Conservation (phyloP, 1,140 invertebrate species). For the Drosophila kikkawai region DNA sequence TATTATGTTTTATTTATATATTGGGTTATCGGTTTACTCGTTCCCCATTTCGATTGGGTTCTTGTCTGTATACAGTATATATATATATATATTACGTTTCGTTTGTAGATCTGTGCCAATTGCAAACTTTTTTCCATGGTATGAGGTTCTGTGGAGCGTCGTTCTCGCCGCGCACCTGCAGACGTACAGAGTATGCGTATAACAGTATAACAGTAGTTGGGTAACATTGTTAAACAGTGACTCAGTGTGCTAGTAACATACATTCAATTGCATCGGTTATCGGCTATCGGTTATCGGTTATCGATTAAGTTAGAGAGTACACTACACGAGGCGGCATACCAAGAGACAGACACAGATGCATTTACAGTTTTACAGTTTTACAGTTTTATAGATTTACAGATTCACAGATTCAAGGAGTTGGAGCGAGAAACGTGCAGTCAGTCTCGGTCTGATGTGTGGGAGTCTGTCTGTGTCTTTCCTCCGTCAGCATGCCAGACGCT, state of each 20-base stretch:
- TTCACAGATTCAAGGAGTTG: conserved; percentile 12
- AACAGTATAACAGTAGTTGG: conserved; percentile 55
- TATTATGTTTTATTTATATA: conserved; percentile 17
- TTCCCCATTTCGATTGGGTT: conserved; percentile 22
- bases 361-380: conserved; percentile 3
- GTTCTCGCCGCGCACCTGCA: conserved; percentile 52
- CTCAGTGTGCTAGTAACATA: conserved; percentile 53
- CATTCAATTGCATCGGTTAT: conserved; percentile 40
- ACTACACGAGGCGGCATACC: conserved; percentile 42
- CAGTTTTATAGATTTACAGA: not conserved
- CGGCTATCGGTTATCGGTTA: conserved; percentile 6
- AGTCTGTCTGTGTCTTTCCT: conserved; percentile 29
- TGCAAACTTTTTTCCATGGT: conserved; percentile 69
- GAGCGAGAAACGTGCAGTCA: conserved; percentile 40
- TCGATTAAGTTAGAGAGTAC: conserved; percentile 15
- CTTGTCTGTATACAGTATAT: conserved; percentile 2
- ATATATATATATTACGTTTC: conserved; percentile 27
- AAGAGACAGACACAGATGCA: conserved; percentile 47
- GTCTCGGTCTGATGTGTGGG: conserved; percentile 16
- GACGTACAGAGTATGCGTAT: conserved; percentile 64
- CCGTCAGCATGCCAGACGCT: conserved; percentile 15
- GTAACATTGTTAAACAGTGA: conserved; percentile 58
- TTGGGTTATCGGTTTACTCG: conserved; percentile 16
- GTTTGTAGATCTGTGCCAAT: conserved; percentile 78
- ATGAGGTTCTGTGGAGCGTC: conserved; percentile 29